Evolutionary conservation across 1,140 invertebrate genomes (phyloP).

Genomic region (Caenorhabditis elegans): WBcel235 BX284606.5:10662001-10662500

Average conservation of each 20-base stretch:
- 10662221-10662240: too few species aligned
- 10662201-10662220: too few species aligned
- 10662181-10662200: too few species aligned
- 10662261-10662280: too few species aligned
- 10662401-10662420: neutral
- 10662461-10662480: neutral
- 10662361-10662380: neutral
- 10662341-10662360: neutral
- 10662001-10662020: too few species aligned
- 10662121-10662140: too few species aligned
- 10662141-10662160: too few species aligned
- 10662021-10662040: constrained; percentile 3
- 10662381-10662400: neutral
- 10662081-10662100: neutral
- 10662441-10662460: neutral
- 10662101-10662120: neutral
- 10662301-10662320: too few species aligned
- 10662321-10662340: neutral
- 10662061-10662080: neutral
- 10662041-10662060: neutral
- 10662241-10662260: too few species aligned
- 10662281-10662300: too few species aligned
- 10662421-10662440: neutral
- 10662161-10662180: too few species aligned
- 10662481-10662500: neutral